These are phyloP conservation scores for Gonatopus flavifemur DNA, from an alignment of 1,140 invertebrate genomes.

Conservation along the genomic window DNA sequence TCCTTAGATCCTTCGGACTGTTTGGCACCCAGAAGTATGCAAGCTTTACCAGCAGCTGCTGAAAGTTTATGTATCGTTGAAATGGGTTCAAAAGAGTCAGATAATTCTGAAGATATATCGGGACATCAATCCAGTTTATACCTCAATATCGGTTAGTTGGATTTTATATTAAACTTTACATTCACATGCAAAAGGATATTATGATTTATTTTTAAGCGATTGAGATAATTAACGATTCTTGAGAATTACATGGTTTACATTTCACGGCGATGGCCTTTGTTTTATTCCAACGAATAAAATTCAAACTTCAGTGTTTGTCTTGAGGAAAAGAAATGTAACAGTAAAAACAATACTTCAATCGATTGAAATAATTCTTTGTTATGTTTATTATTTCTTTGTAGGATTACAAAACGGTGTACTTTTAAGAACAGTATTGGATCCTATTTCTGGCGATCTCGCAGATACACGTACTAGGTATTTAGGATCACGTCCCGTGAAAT, in stretches of 20 bases:
- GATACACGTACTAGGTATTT: constrained; percentile 96
- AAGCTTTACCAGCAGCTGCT: constrained; percentile 93
- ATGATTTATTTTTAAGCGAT: too few relatives aligned
- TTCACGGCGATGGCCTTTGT: too few relatives aligned
- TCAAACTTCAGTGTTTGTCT: background rate
- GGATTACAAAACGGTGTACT: constrained; percentile 93
- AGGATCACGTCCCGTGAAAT: constrained; percentile 91
- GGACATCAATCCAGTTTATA: constrained; percentile 77
- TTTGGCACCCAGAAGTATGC: constrained; percentile 90
- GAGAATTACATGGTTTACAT: too few relatives aligned
- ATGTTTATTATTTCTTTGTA: constrained; percentile 14
- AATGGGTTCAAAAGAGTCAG: constrained; percentile 67
- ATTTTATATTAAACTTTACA: background rate
- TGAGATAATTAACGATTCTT: too few relatives aligned
- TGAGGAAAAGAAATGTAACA: background rate
- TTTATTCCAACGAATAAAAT: too few relatives aligned
- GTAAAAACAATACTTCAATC: background rate
- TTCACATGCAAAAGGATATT: too few relatives aligned
- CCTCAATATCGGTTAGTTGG: constrained; percentile 84
- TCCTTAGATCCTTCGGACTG: constrained; percentile 96
- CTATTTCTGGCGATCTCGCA: constrained; percentile 93
- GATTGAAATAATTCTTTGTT: background rate
- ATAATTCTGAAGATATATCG: constrained; percentile 58
- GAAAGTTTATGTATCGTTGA: constrained; percentile 98
- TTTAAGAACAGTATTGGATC: constrained; percentile 92